These are phyloP conservation scores for Strongylocentrotus purpuratus DNA, from an alignment of 35 echinoderm and acorn worm genomes.

Conservation along the genomic window DNA sequence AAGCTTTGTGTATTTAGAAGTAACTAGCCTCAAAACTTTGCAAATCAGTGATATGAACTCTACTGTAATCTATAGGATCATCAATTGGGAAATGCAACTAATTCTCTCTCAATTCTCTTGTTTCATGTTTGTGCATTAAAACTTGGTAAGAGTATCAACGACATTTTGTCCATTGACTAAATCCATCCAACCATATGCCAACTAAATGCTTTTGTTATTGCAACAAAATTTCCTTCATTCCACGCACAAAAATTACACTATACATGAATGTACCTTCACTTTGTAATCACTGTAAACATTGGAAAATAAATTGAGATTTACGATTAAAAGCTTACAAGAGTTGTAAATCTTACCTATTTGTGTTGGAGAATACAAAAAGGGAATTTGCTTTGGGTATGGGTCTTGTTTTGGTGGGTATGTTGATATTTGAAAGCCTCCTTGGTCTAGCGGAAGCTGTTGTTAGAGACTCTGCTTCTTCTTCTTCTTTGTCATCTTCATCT, in stretches of 20 bases:
- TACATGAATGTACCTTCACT: not conserved
- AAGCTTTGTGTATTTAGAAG: too few relatives aligned
- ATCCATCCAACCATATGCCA: not conserved
- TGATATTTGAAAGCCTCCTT: constrained; percentile 85
- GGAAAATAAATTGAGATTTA: not conserved
- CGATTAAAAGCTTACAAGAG: not conserved
- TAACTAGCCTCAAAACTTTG: too few relatives aligned
- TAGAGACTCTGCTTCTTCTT: constrained; percentile 87
- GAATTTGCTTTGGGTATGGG: constrained; percentile 87
- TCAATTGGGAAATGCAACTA: too few relatives aligned
- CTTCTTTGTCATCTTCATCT: constrained; percentile 81
- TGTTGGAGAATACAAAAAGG: constrained; percentile 83
- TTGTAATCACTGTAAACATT: not conserved
- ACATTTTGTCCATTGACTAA: too few relatives aligned
- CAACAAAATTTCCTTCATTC: not conserved
- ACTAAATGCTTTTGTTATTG: not conserved
- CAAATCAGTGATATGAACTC: too few relatives aligned
- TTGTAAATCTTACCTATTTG: constrained; percentile 65
- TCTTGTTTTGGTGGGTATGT: constrained; percentile 73
- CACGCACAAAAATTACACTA: not conserved
- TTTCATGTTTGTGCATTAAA: too few relatives aligned
- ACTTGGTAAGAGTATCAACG: too few relatives aligned
- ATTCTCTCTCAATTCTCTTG: too few relatives aligned
- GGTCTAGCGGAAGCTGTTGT: constrained; percentile 85
- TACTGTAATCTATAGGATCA: too few relatives aligned